Evolutionary conservation across 2,888 invertebrate genomes (phyloP).

Genomic region (Rhagium mordax): DNA sequence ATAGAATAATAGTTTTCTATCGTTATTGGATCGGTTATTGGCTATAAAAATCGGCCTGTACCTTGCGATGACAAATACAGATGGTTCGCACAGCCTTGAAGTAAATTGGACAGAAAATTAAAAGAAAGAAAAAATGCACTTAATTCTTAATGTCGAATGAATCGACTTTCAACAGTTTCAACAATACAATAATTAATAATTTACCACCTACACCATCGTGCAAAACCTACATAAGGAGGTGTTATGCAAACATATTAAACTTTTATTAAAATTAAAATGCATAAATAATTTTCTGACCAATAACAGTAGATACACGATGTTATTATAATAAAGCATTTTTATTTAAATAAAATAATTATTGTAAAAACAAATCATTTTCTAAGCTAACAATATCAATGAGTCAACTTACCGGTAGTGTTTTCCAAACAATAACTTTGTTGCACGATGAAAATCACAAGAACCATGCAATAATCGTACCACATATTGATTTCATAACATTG

Average conservation of each 20-base stretch:
- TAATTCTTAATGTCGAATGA: neutral
- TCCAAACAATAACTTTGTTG: constrained; percentile 32
- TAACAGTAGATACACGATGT: neutral
- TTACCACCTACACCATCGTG: constrained; percentile 1
- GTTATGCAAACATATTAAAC: neutral
- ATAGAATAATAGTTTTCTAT: neutral
- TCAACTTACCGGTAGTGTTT: constrained; percentile 35
- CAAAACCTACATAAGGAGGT: neutral
- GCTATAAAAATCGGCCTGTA: neutral
- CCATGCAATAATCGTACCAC: constrained; percentile 30
- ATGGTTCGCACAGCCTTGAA: neutral
- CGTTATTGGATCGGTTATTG: no score
- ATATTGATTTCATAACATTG: constrained; percentile 27
- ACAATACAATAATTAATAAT: constrained; percentile 15
- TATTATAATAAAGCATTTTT: neutral
- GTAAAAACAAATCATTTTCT: neutral
- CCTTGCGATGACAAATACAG: neutral
- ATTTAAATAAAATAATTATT: neutral
- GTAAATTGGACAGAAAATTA: neutral
- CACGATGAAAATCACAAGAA: constrained; percentile 22
- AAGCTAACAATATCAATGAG: no score
- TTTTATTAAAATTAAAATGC: neutral
- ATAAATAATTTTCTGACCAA: neutral
- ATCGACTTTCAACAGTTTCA: constrained; percentile 1
- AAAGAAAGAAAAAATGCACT: neutral